A percentile compares a stretch with the other conserved stretches of the same genome.
Conservation (phyloP, 2,888 invertebrate species). For the Trichopoda pennipes region DNA sequence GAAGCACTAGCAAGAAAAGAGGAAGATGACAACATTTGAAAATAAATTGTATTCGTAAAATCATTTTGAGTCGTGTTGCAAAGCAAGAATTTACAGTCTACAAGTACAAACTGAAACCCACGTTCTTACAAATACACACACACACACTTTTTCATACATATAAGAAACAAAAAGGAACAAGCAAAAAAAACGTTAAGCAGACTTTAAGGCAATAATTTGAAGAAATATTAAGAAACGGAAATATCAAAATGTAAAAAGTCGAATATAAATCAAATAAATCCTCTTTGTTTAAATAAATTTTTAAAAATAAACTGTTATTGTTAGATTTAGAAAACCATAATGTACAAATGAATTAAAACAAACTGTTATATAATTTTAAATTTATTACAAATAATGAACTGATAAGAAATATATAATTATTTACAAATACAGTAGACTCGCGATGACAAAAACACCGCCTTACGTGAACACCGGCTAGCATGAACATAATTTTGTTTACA, state of each 20-base stretch:
- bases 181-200: slow-evolving; percentile 47
- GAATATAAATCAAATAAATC: background rate
- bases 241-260: background rate
- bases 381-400: too few species aligned
- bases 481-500: too few species aligned
- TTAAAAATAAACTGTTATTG: too few species aligned
- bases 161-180: background rate
- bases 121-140: background rate
- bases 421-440: too few species aligned
- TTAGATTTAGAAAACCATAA: too few species aligned
- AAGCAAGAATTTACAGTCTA: slow-evolving; percentile 40
- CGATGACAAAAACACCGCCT: too few species aligned
- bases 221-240: background rate
- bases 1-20: slow-evolving; percentile 20
- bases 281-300: background rate
- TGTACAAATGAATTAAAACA: too few species aligned
- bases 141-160: background rate
- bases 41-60: slow-evolving; percentile 8
- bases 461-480: too few species aligned
- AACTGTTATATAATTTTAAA: too few species aligned
- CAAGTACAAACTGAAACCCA: slow-evolving; percentile 18
- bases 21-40: slow-evolving; percentile 7
- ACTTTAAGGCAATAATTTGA: slow-evolving; percentile 1
- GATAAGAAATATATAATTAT: too few species aligned
- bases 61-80: slow-evolving; percentile 52